phyloP scores from a whole-genome alignment of 2,797 vertebrate genomes.

The Chrysocyon brachyurus region DNA sequence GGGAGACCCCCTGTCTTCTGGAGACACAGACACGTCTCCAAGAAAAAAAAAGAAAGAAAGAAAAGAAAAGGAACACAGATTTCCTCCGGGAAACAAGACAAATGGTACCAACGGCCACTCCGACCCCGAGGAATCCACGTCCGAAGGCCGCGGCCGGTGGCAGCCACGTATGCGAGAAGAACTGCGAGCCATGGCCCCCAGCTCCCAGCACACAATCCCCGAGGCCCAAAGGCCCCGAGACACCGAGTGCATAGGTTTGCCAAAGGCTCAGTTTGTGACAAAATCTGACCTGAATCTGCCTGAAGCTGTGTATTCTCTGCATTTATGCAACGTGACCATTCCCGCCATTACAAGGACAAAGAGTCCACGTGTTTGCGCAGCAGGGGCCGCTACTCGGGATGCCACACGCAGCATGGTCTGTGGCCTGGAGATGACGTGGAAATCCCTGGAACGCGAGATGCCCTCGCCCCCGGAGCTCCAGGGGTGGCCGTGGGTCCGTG shows the following conservation, averaged over 20 bases:
- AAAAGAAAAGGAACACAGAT: conserved; percentile 38
- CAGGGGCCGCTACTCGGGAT: no score
- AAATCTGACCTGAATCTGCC: neutral
- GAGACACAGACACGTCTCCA: no score
- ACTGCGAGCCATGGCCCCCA: neutral
- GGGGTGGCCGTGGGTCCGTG: no score
- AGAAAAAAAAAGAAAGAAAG: no score
- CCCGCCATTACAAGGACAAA: neutral
- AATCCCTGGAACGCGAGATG: no score
- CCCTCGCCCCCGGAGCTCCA: no score
- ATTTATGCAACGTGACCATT: neutral
- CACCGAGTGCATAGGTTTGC: neutral
- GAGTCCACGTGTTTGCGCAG: no score
- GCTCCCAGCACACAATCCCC: neutral
- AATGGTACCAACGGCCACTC: neutral
- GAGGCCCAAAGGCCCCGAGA: neutral
- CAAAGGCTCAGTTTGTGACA: neutral
- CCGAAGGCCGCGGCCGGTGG: neutral
- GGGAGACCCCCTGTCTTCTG: neutral
- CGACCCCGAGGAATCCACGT: neutral
- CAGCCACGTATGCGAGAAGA: neutral
- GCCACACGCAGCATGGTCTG: no score
- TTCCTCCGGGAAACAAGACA: conserved; percentile 76
- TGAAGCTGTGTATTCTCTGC: neutral
- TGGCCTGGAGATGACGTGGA: no score